Percentiles rank a stretch among this genome's conserved stretches.
Conservation (phyloP, 2,888 invertebrate species). For the Lucinisca nassula region DNA sequence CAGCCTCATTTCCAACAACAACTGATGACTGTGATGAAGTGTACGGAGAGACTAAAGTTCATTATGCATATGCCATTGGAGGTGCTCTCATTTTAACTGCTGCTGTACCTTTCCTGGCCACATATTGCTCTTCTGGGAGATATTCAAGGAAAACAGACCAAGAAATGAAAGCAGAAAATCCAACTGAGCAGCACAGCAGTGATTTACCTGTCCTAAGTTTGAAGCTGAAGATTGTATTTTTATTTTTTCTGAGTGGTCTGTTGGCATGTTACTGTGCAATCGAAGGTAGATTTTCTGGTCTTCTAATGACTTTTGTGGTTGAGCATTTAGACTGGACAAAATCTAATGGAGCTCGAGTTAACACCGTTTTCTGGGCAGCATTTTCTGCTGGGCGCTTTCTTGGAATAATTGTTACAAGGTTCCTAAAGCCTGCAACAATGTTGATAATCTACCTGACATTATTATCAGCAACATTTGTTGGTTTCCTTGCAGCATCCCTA, state of each 20-base stretch:
- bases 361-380: constrained; percentile 87
- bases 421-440: constrained; percentile 84
- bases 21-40: not conserved
- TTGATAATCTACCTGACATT: constrained; percentile 69
- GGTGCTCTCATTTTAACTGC: constrained; percentile 27
- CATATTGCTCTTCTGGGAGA: constrained; percentile 23
- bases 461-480: constrained; percentile 29
- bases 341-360: constrained; percentile 81
- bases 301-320: constrained; percentile 86
- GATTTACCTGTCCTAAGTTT: constrained; percentile 42
- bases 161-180: constrained; percentile 22
- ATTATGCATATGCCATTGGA: constrained; percentile 39
- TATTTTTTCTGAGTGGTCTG: constrained; percentile 83
- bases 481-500: constrained; percentile 36
- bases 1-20: not conserved
- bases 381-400: constrained; percentile 87
- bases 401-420: constrained; percentile 85
- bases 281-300: constrained; percentile 87
- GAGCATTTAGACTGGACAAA: constrained; percentile 83
- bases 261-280: constrained; percentile 86
- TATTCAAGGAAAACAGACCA: constrained; percentile 4
- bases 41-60: constrained; percentile 46
- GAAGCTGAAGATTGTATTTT: constrained; percentile 73
- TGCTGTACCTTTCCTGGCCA: constrained; percentile 40
- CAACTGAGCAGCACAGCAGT: constrained; percentile 13